A percentile compares a stretch with the other conserved stretches of the same genome.
Conservation (phyloP, 2,113 vertebrate genomes). For the Alosa alosa region DNA sequence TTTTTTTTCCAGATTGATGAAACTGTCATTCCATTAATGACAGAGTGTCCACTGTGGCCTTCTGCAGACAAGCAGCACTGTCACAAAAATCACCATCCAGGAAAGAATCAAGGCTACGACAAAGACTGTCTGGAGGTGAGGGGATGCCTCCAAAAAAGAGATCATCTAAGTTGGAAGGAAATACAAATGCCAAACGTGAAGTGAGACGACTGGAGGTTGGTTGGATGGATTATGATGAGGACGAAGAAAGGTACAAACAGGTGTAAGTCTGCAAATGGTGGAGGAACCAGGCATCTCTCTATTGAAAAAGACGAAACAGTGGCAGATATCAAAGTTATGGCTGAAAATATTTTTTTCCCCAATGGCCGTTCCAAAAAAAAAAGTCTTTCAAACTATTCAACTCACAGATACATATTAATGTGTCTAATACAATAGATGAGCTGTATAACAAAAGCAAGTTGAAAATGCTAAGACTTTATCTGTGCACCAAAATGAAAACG, state of each 20-base stretch:
- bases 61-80: no score
- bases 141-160: no score
- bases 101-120: no score
- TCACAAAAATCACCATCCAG: no score
- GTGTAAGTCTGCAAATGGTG: constrained; percentile 34
- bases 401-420: neutral
- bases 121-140: no score
- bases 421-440: constrained; percentile 10
- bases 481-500: constrained; percentile 9
- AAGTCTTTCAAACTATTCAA: neutral
- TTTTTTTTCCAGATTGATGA: no score
- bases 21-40: no score
- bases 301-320: constrained; percentile 29
- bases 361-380: neutral
- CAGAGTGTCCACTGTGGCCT: no score
- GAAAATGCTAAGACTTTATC: constrained; percentile 32
- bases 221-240: constrained; percentile 38
- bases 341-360: constrained; percentile 32
- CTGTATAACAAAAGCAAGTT: constrained; percentile 22
- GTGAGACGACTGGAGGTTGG: constrained; percentile 30
- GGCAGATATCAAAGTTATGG: constrained; percentile 12
- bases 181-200: neutral
- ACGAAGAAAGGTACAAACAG: constrained; percentile 27
- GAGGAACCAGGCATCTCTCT: constrained; percentile 35
- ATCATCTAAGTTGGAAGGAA: no score